Evolutionary conservation across 2,888 invertebrate genomes (phyloP).

Genomic region (Ferrisia virgata): DNA sequence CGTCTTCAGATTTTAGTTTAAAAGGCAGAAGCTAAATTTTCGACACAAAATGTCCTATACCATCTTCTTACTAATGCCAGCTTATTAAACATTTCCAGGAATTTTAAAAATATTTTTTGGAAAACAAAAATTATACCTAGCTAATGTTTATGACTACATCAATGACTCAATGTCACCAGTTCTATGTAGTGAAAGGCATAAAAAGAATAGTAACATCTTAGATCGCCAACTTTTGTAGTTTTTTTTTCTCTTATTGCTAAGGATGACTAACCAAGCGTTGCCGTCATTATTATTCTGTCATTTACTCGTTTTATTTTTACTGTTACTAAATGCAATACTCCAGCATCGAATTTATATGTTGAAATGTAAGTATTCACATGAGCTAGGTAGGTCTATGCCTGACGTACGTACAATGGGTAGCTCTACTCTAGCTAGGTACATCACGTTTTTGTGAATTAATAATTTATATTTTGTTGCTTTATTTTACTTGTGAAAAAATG

Average conservation of each 20-base stretch:
- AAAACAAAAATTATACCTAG: background rate
- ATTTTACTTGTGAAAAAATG: too few relatives aligned
- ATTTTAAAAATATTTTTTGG: background rate
- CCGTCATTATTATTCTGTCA: constrained; percentile 42
- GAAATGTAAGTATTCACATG: background rate
- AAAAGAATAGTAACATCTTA: constrained; percentile 22
- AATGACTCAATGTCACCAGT: too few relatives aligned
- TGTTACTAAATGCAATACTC: constrained; percentile 11
- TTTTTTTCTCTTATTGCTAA: constrained; percentile 27
- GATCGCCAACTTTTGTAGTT: constrained; percentile 26
- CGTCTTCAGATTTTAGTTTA: too few relatives aligned
- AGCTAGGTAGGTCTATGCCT: too few relatives aligned
- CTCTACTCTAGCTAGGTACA: background rate
- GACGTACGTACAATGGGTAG: too few relatives aligned
- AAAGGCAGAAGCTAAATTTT: too few relatives aligned
- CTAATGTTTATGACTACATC: too few relatives aligned
- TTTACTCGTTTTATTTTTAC: constrained; percentile 21
- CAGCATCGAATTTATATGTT: background rate
- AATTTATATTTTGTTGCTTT: background rate
- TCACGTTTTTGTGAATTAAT: background rate
- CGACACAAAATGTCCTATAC: too few relatives aligned
- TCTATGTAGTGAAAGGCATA: background rate
- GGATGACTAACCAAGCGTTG: constrained; percentile 43
- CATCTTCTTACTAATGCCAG: too few relatives aligned
- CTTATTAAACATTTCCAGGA: background rate